Evolutionary conservation across 1,140 invertebrate genomes (phyloP).

Genomic region (Drosophila sp.): DNA sequence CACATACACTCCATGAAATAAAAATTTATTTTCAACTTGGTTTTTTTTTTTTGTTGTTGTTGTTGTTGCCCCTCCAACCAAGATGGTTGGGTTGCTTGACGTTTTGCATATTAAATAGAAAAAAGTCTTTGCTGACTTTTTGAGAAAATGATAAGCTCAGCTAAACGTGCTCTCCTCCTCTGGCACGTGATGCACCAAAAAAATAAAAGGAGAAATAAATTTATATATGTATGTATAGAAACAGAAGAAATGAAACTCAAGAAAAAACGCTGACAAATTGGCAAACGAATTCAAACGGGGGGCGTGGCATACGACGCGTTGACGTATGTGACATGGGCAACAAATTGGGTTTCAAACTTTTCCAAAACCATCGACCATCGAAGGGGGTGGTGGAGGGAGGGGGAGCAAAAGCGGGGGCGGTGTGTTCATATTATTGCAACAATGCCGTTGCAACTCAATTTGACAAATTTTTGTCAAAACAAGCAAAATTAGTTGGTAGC

Average conservation of each 20-base stretch:
- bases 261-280: conserved; percentile 73
- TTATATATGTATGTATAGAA: background rate
- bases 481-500: conserved; percentile 67
- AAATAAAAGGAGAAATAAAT: conserved; percentile 28
- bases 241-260: conserved; percentile 20
- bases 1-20: conserved; percentile 68
- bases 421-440: conserved; percentile 1
- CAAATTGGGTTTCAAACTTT: conserved; percentile 68
- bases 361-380: background rate
- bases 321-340: conserved; percentile 80
- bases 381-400: background rate
- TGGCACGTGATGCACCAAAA: conserved; percentile 76
- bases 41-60: conserved; percentile 68
- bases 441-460: conserved; percentile 56
- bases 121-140: conserved; percentile 48
- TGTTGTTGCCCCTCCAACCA: conserved; percentile 1
- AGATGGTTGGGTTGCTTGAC: conserved; percentile 52
- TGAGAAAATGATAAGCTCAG: conserved; percentile 81
- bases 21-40: conserved; percentile 81
- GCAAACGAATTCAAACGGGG: conserved; percentile 51
- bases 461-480: conserved; percentile 63
- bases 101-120: conserved; percentile 78
- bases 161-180: conserved; percentile 67
- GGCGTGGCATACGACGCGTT: conserved; percentile 64
- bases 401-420: background rate